Evolutionary conservation across 2,888 invertebrate species (phyloP).

Genomic region (Tipula confusa): DNA sequence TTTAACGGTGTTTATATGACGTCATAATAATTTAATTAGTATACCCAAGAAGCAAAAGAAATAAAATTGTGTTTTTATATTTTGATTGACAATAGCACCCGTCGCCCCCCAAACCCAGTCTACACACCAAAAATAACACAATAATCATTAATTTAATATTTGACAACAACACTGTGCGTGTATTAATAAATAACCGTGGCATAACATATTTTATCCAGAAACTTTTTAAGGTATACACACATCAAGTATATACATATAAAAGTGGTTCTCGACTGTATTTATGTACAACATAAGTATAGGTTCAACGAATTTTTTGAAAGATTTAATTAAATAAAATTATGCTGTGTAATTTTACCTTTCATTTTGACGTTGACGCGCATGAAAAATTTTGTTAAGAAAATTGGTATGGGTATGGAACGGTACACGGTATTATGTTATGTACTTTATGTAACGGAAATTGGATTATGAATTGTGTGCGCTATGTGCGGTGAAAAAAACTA

Average conservation of each 20-base stretch:
- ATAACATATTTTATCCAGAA: neutral
- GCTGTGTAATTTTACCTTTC: neutral
- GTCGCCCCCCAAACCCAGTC: neutral
- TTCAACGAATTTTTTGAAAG: neutral
- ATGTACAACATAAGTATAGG: neutral
- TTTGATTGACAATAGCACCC: neutral
- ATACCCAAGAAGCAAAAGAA: neutral
- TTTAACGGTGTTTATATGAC: neutral
- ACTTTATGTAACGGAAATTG: no score
- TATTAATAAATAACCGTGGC: neutral
- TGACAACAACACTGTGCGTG: neutral
- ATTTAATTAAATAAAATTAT: neutral
- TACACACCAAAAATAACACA: neutral
- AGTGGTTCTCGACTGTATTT: no score
- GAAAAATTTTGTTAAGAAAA: neutral
- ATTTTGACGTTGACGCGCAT: neutral
- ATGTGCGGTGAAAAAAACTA: no score
- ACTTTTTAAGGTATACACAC: neutral
- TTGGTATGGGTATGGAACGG: no score
- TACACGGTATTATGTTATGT: no score
- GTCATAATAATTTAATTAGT: neutral
- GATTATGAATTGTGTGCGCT: no score
- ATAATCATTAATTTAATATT: neutral
- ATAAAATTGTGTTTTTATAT: no score
- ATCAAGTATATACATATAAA: neutral